These are phyloP conservation scores for Eublepharis macularius DNA, from an alignment of 2,113 vertebrate genomes.

Conservation along the genomic window DNA sequence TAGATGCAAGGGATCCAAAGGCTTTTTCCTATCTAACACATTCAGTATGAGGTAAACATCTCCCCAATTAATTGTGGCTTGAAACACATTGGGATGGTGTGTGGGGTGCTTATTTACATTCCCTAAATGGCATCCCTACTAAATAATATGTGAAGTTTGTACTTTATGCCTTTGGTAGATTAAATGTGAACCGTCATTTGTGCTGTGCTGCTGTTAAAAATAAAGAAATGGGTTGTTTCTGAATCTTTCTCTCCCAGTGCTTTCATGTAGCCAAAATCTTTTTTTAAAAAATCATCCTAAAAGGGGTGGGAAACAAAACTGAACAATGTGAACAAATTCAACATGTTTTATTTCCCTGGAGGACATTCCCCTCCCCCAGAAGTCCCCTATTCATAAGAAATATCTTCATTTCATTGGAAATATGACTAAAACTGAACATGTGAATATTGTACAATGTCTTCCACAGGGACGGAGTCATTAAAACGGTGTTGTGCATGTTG, in stretches of 20 bases:
- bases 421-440: not conserved
- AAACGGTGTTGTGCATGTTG: not conserved
- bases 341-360: not conserved
- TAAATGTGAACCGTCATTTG: not conserved
- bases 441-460: not conserved
- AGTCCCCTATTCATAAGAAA: not conserved
- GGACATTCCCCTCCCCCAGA: too few species aligned
- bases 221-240: not conserved
- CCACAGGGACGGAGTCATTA: not conserved
- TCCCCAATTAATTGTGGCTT: not conserved
- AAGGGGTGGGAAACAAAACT: not conserved
- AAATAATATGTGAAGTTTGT: not conserved
- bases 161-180: not conserved
- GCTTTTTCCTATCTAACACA: not conserved
- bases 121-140: not conserved
- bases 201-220: not conserved
- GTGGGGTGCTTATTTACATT: not conserved
- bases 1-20: not conserved
- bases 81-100: too few species aligned
- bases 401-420: not conserved
- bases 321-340: not conserved
- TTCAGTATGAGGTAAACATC: not conserved
- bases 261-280: not conserved
- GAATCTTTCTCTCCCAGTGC: not conserved
- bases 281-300: not conserved